Conservation (phyloP, 2,797 vertebrate genomes). For the Lepilemur septentrionalis region DNA sequence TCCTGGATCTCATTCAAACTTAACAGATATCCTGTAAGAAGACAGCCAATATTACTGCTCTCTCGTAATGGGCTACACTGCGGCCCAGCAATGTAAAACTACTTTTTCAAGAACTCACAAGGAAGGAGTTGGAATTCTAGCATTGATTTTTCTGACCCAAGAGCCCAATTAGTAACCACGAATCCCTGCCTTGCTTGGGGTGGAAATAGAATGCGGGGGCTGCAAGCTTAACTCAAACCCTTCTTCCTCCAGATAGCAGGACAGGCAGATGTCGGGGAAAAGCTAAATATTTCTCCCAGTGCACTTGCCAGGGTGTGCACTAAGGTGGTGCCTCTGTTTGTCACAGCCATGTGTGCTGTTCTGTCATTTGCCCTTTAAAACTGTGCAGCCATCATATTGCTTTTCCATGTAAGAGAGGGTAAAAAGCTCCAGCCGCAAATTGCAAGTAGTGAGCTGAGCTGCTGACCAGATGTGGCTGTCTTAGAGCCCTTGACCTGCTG, state of each 20-base stretch:
- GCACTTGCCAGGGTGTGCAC: background rate
- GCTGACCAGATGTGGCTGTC: constrained; percentile 52
- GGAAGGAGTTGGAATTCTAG: background rate
- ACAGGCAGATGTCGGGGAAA: background rate
- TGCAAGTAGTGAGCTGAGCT: background rate
- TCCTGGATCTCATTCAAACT: background rate
- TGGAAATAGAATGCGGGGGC: accelerated
- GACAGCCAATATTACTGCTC: accelerated
- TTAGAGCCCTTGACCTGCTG: constrained; percentile 46
- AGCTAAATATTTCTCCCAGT: accelerated
- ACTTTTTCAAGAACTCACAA: accelerated
- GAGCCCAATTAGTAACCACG: too few species aligned
- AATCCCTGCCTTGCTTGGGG: background rate
- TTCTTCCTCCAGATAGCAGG: background rate
- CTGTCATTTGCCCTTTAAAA: background rate
- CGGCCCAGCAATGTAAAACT: background rate
- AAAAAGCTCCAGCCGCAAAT: background rate
- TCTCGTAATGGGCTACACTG: accelerated
- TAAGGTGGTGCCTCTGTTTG: background rate
- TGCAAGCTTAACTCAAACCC: accelerated
- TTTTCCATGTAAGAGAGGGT: background rate
- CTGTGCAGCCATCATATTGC: background rate
- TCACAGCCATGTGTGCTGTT: background rate
- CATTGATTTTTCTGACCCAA: background rate
- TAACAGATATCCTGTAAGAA: background rate